Evolutionary conservation across 2,888 invertebrate genomes (phyloP).

Genomic region (Eudemis profundana): DNA sequence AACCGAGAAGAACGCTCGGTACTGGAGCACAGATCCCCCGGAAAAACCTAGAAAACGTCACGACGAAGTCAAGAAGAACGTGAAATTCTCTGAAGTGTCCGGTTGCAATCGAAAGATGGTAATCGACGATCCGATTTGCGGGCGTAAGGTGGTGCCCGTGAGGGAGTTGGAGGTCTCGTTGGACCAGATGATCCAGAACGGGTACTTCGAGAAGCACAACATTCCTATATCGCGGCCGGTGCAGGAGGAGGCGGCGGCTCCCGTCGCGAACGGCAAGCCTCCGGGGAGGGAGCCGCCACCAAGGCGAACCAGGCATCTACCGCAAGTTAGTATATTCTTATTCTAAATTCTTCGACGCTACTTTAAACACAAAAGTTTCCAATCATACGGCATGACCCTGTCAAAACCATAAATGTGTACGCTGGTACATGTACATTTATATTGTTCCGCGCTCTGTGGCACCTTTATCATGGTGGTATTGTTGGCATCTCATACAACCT

Average conservation of each 20-base stretch:
- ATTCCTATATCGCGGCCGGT: slow-evolving; percentile 71
- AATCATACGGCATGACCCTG: too few relatives aligned
- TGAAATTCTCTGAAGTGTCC: slow-evolving; percentile 82
- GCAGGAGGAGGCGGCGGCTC: slow-evolving; percentile 62
- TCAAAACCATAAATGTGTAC: too few relatives aligned
- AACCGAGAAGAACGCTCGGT: slow-evolving; percentile 72
- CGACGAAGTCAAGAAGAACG: slow-evolving; percentile 79
- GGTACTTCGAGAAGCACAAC: slow-evolving; percentile 81
- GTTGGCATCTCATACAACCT: not conserved
- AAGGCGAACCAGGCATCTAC: slow-evolving; percentile 72
- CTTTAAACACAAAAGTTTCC: too few relatives aligned
- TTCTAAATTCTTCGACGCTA: too few relatives aligned
- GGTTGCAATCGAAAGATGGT: slow-evolving; percentile 80
- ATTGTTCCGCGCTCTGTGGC: too few relatives aligned
- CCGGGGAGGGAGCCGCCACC: slow-evolving; percentile 59
- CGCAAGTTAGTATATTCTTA: slow-evolving; percentile 67
- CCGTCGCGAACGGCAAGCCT: slow-evolving; percentile 75
- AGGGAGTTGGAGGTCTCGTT: slow-evolving; percentile 80
- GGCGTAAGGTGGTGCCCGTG: slow-evolving; percentile 77
- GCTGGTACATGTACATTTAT: too few relatives aligned
- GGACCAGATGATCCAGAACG: slow-evolving; percentile 82
- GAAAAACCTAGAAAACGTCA: slow-evolving; percentile 63
- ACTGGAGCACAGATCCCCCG: slow-evolving; percentile 76
- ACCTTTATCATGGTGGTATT: too few relatives aligned
- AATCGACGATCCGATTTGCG: slow-evolving; percentile 76